Evolutionary conservation across 1,140 invertebrate species (phyloP), one percentile per base, ranked within the genome.

Genomic region (Alviniconcha marisindica): DNA sequence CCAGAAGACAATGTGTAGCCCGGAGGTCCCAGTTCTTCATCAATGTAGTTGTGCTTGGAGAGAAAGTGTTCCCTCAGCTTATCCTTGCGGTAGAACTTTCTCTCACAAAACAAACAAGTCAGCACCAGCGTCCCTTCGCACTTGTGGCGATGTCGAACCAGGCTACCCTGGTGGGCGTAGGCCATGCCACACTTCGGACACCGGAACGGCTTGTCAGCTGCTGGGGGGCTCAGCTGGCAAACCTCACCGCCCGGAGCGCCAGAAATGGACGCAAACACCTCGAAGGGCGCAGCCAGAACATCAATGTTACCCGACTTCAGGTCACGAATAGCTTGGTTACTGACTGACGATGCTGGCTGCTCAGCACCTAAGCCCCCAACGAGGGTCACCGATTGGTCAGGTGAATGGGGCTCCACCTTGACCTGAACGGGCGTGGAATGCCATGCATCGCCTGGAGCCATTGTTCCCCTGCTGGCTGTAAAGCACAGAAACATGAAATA

Each of bases 1-100:
- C n/a, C n/a, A n/a, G n/a, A n/a, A n/a, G n/a, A n/a, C n/a, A n/a
- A 56, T 5, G 77, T 80, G 77, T 80, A 80, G 0, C 77, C 77
- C 3, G 77, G 77, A 15, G 60, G 77, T 12, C 77, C 77, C 44
- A 76, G 28, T n/a, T 24, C 42, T 14, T 51, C 24, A 42, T 76
- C 73, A 3, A 76, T n/a, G 18, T 31, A 51, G 60, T 80, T 80
- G 60, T 80, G 78, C 21, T 28, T 80, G 78, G 56, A 33, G 12
- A 44, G 54, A 36, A 80, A 28, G 60, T 80, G 78, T 31, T 80
- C 78, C 54, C 60, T 24, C 54, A 66, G 36, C 28, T 44, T 44
- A 48, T 80, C 78, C 78, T 31, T 63, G 4, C 78, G 78, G 56
- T 80, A 36, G 36, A 63, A 80, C 38, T 24, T 44, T 12, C 15